phyloP scores from a whole-genome alignment of 2,113 vertebrate genomes.

The Solea solea region DNA sequence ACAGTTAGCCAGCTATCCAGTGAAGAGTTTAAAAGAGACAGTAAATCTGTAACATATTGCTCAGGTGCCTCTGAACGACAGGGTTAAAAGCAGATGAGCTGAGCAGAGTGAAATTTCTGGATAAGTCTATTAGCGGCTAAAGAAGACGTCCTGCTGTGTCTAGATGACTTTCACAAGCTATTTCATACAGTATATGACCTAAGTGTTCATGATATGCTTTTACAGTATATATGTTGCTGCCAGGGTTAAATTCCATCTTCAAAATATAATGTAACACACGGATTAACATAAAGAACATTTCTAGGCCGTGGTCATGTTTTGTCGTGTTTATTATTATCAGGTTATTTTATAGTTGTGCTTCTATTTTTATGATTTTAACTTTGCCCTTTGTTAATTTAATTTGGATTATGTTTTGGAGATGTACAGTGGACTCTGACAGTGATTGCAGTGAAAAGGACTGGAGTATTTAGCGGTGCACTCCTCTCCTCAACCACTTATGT shows the following conservation, averaged over 20 bases:
- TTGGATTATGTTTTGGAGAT: not conserved
- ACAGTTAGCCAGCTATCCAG: too few species aligned
- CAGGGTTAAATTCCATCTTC: too few species aligned
- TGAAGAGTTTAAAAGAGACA: too few species aligned
- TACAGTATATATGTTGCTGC: constrained; percentile 20
- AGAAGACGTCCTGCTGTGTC: constrained; percentile 23
- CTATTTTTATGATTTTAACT: too few species aligned
- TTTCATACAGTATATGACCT: constrained; percentile 3
- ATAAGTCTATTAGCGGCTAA: constrained; percentile 9
- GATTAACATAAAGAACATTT: too few species aligned
- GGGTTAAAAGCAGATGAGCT: not conserved
- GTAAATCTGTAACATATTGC: too few species aligned
- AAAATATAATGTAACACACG: too few species aligned
- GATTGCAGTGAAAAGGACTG: not conserved
- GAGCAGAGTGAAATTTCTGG: not conserved
- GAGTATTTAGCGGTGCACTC: constrained; percentile 2
- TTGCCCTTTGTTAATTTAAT: too few species aligned
- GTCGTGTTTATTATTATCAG: too few species aligned
- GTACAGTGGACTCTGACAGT: not conserved
- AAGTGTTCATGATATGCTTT: constrained; percentile 12
- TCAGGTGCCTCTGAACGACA: too few species aligned
- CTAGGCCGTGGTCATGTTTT: too few species aligned
- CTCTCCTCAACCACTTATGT: constrained; percentile 62
- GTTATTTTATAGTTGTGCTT: too few species aligned
- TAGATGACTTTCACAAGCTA: constrained; percentile 24